Conservation (phyloP, 2,888 invertebrate genomes). For the Microplitis deprimator region DNA sequence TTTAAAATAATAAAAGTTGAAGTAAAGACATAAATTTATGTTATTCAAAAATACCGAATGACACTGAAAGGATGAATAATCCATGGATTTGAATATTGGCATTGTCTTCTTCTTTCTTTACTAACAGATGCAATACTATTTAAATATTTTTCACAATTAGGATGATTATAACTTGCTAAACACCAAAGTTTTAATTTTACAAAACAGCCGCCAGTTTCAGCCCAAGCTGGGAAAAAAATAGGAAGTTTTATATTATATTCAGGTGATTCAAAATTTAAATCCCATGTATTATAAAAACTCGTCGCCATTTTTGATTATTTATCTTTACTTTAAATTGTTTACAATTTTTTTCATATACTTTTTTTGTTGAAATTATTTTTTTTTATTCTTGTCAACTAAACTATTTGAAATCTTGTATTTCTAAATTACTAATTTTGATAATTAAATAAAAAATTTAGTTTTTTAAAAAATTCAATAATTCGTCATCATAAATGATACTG, state of each 20-base stretch:
- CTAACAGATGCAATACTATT: conserved; percentile 57
- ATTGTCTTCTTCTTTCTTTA: conserved; percentile 59
- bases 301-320: conserved; percentile 1
- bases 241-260: conserved; percentile 17
- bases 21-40: conserved; percentile 5
- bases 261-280: neutral
- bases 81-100: conserved; percentile 55
- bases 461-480: neutral
- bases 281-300: neutral
- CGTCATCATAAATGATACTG: neutral
- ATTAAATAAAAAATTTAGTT: neutral
- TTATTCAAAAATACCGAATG: conserved; percentile 47
- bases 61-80: conserved; percentile 66
- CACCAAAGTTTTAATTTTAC: conserved; percentile 48
- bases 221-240: conserved; percentile 34
- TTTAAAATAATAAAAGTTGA: conserved; percentile 16
- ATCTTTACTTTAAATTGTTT: neutral
- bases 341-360: no score
- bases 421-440: neutral
- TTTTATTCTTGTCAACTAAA: no score
- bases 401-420: no score
- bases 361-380: neutral
- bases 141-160: conserved; percentile 54
- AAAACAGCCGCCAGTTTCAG: conserved; percentile 28
- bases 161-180: conserved; percentile 52